Percentiles rank a stretch among this genome's conserved stretches.
Evolutionary conservation across 2,888 invertebrate genomes (phyloP).

Genomic region (Odontothrips loti): DNA sequence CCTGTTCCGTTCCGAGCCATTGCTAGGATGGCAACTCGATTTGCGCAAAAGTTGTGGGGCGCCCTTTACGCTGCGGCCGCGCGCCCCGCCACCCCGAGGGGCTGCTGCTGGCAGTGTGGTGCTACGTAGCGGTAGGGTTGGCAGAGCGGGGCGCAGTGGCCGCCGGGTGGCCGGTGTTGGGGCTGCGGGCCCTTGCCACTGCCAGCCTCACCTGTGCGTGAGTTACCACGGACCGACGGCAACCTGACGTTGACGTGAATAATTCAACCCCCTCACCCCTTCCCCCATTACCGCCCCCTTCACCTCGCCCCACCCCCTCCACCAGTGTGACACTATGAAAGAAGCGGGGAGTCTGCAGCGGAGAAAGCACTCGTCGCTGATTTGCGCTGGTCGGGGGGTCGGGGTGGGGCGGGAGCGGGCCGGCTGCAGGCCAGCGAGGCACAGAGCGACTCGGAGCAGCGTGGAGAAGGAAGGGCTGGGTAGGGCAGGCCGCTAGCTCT

Average conservation of each 20-base stretch:
- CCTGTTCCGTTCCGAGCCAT: not conserved
- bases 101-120: not conserved
- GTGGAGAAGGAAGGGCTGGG: no score
- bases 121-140: no score
- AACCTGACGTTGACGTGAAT: conserved; percentile 6
- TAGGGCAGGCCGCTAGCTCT: no score
- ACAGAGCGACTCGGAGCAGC: not conserved
- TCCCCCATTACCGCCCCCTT: not conserved
- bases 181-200: not conserved
- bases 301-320: not conserved
- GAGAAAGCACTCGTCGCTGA: not conserved
- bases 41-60: not conserved
- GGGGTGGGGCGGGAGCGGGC: not conserved
- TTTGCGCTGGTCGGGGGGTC: not conserved
- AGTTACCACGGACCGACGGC: not conserved
- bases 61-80: not conserved
- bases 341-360: not conserved
- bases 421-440: not conserved
- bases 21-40: not conserved
- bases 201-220: not conserved
- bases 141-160: not conserved
- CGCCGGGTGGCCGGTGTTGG: not conserved
- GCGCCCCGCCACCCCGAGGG: not conserved
- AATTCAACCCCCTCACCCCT: not conserved
- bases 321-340: not conserved